phyloP scores from a whole-genome alignment of 2,797 vertebrate species.

The Valencia hispanica region DNA sequence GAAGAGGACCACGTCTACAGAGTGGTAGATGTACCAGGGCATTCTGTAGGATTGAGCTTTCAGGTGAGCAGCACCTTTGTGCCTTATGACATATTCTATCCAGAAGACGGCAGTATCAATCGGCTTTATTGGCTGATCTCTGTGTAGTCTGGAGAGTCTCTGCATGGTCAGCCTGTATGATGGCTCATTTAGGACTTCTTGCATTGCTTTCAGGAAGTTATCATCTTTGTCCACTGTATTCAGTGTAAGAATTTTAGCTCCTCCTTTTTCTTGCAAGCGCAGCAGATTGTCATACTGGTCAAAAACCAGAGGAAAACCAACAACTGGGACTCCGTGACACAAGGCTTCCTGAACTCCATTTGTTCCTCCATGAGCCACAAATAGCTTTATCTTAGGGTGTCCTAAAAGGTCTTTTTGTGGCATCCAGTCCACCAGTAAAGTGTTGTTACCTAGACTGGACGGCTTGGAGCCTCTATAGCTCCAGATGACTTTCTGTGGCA shows the following conservation, averaged over 20 bases:
- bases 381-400: slow-evolving; percentile 69
- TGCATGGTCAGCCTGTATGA: slow-evolving; percentile 70
- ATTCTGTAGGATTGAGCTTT: slow-evolving; percentile 65
- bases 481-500: slow-evolving; percentile 81
- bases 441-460: slow-evolving; percentile 73
- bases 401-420: slow-evolving; percentile 80
- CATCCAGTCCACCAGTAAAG: slow-evolving; percentile 75
- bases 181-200: slow-evolving; percentile 63
- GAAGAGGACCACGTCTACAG: slow-evolving; percentile 59
- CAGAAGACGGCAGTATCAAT: slow-evolving; percentile 68
- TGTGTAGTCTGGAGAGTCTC: slow-evolving; percentile 68
- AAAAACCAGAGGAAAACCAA: slow-evolving; percentile 59
- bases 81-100: slow-evolving; percentile 63
- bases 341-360: slow-evolving; percentile 77
- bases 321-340: slow-evolving; percentile 71
- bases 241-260: slow-evolving; percentile 42
- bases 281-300: slow-evolving; percentile 75
- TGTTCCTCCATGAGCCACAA: slow-evolving; percentile 79
- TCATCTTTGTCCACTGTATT: slow-evolving; percentile 50
- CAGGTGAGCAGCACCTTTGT: slow-evolving; percentile 63
- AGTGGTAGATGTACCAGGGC: slow-evolving; percentile 72
- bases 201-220: slow-evolving; percentile 61
- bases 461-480: slow-evolving; percentile 67
- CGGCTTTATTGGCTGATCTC: slow-evolving; percentile 59
- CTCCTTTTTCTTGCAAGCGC: slow-evolving; percentile 62